Base-by-base conservation (phyloP, 2,888 invertebrate species). In the Drosophila nr. medialis region DNA sequence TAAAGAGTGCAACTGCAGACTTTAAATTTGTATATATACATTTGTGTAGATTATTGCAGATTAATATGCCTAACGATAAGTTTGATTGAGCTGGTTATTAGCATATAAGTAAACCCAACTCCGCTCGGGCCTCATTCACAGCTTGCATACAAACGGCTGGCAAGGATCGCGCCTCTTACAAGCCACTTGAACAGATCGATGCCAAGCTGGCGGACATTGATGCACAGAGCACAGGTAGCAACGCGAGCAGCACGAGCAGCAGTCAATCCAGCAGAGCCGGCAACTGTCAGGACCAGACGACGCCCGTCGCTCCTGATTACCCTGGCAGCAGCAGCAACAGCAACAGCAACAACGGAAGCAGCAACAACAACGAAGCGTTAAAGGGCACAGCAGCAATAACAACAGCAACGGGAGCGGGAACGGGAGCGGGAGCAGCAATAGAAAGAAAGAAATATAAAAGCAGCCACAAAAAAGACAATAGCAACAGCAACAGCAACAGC, bases 61-160 rank as follows among this genome's bases (percentile, higher is more conserved):
- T 58, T n/a, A 42, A 42, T 49, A 8, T 29, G 36, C 15, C 15
- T 13, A 18, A 36, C n/a, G 10, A 42, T 29, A 24, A 30, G 36
- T 49, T 29, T 5, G 21, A 42, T 11, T 51, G 13, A 29, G 49
- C 59, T 50, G 40, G 24, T 29, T 38, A 55, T 55, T 34, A 54
- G 53, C 54, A 60, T 27, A 34, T 56, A 45, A 36, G 40, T 72
- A 30, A 65, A 73, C 27, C 56, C n/a, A 27, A 58, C 40, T 50
- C 36, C 29, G 11, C 6, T 72, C 11, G 27, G 49, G 10, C 18
- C 58, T 58, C 49, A 61, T 70, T 59, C 36, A 63, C 78, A 96
- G 96, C 96, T n/a, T 96, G 96, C 90, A 94, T 96, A 50, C 95
- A 95, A 92, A 95, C 94, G 58, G 95, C 95, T 21, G 95, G 95